Evolutionary conservation across 1,140 invertebrate species (phyloP).

Genomic region (Delia radicum): DNA sequence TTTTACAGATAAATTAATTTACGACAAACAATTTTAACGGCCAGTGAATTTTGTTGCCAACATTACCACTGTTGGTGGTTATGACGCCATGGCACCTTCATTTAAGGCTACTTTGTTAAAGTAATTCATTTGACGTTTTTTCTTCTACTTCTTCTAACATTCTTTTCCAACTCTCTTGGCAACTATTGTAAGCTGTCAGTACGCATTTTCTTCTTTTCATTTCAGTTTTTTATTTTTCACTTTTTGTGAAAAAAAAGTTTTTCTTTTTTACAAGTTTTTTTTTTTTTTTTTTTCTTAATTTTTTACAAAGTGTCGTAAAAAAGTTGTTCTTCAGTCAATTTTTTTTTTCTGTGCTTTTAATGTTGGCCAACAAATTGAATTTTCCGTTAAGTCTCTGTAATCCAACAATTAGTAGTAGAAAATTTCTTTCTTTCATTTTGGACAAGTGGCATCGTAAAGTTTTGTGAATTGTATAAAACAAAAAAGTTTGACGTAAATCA

Average conservation of each 20-base stretch:
- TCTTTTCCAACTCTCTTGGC: not conserved
- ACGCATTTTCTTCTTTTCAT: slow-evolving; percentile 9
- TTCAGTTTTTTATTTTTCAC: not conserved
- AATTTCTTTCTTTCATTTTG: not conserved
- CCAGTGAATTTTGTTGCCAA: slow-evolving; percentile 13
- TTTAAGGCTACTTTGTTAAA: not conserved
- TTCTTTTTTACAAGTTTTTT: not conserved
- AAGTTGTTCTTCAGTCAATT: too few relatives aligned
- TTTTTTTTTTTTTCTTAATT: not conserved
- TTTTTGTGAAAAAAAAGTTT: too few relatives aligned
- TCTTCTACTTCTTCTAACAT: not conserved
- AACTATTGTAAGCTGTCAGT: slow-evolving; percentile 20
- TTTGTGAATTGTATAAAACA: not conserved
- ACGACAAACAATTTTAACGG: slow-evolving; percentile 25
- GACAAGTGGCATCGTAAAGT: not conserved
- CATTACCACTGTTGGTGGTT: not conserved
- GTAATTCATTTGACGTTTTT: not conserved
- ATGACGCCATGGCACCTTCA: not conserved
- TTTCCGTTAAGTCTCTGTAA: slow-evolving; percentile 6
- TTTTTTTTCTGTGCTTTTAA: not conserved
- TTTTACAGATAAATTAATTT: slow-evolving; percentile 20
- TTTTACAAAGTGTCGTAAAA: not conserved
- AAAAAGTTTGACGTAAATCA: slow-evolving; percentile 13
- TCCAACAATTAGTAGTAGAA: slow-evolving; percentile 17
- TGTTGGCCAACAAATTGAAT: slow-evolving; percentile 16